phyloP scores from a whole-genome alignment of 2,797 vertebrate species.

The Oceanodroma leucorhoa region DNA sequence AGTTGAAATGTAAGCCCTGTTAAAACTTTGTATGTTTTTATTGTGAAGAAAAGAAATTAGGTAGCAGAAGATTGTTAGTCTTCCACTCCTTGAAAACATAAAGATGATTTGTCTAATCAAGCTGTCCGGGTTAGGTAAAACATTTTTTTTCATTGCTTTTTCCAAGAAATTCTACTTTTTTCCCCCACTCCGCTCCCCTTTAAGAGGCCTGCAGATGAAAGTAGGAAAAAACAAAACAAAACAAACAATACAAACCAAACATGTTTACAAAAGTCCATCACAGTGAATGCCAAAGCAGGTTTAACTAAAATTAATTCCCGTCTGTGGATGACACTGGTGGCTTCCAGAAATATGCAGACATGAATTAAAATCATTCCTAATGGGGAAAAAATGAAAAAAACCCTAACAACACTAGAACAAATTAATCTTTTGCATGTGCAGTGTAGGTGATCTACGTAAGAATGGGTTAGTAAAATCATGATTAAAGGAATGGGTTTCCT shows the following conservation, averaged over 20 bases:
- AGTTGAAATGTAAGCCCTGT: not conserved
- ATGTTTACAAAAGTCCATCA: not conserved
- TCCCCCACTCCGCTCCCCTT: not conserved
- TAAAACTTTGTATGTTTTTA: not conserved
- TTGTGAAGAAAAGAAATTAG: not conserved
- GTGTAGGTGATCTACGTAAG: not conserved
- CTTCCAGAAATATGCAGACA: not conserved
- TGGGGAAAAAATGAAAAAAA: not conserved
- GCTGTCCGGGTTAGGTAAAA: not conserved
- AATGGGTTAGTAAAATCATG: not conserved
- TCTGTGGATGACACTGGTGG: not conserved
- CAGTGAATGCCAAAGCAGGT: not conserved
- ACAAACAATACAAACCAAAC: not conserved
- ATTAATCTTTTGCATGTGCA: not conserved
- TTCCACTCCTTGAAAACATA: not conserved
- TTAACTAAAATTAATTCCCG: not conserved
- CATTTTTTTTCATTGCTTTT: not conserved
- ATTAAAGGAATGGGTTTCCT: not conserved
- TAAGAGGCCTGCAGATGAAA: not conserved
- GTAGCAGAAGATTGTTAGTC: not conserved
- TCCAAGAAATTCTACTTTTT: not conserved
- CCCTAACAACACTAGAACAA: not conserved
- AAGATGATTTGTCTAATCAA: not conserved
- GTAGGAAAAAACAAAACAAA: not conserved
- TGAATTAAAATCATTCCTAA: not conserved